Evolutionary conservation across 35 echinoderm and acorn worm species (phyloP).

Genomic region (Patiria miniata): DNA sequence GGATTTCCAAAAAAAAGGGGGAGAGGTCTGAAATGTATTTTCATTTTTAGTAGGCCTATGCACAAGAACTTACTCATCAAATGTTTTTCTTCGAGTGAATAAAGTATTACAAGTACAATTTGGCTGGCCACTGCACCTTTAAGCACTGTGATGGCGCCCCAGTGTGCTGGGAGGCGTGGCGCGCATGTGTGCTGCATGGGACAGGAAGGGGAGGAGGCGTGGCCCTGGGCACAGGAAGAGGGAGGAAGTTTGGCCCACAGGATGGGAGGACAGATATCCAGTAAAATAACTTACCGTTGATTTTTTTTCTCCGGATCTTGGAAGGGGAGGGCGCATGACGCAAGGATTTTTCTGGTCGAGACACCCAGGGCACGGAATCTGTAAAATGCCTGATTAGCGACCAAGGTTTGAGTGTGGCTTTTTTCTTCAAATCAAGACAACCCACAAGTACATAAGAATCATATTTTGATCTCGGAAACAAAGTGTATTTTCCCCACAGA

Average conservation of each 20-base stretch:
- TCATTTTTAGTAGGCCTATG: too few species aligned
- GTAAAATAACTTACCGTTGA: neutral
- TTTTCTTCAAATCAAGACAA: too few species aligned
- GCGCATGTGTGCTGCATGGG: neutral
- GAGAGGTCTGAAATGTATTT: too few species aligned
- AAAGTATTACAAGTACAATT: too few species aligned
- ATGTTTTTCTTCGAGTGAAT: too few species aligned
- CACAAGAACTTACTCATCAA: too few species aligned
- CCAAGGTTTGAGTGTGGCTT: too few species aligned
- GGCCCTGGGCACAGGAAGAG: neutral
- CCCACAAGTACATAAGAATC: too few species aligned
- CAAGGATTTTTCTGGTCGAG: neutral
- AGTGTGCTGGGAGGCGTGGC: neutral
- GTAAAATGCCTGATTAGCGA: too few species aligned
- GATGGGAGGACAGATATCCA: conserved; percentile 19
- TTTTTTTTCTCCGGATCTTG: conserved; percentile 1
- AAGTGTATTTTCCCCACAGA: too few species aligned
- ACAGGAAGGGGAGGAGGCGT: conserved; percentile 21
- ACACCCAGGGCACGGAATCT: neutral
- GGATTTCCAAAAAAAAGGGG: too few species aligned
- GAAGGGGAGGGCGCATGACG: neutral
- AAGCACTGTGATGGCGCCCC: neutral
- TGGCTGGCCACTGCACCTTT: neutral
- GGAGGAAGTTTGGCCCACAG: neutral
- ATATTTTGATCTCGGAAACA: too few species aligned